phyloP scores from a whole-genome alignment of 2,113 vertebrate genomes.

The Nothocercus julius region DNA sequence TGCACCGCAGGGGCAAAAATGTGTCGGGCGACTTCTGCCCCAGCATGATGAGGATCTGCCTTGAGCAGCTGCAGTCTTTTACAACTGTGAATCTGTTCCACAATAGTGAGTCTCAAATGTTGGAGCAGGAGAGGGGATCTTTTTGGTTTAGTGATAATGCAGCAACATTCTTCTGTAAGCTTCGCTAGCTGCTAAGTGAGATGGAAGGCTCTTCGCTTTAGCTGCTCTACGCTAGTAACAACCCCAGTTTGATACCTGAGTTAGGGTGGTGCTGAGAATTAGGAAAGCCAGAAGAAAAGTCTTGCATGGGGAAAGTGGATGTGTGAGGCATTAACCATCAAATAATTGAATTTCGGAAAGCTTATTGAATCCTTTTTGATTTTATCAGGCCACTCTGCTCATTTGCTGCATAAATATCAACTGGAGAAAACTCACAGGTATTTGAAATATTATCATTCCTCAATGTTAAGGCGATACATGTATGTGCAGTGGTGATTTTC shows the following conservation, averaged over 20 bases:
- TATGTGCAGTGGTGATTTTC: background rate
- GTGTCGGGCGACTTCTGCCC: background rate
- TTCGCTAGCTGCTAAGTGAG: background rate
- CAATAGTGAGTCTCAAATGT: background rate
- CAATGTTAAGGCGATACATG: background rate
- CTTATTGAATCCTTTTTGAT: background rate
- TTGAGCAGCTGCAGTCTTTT: background rate
- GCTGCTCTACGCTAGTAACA: background rate
- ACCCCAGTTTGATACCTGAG: background rate
- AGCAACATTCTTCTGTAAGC: background rate
- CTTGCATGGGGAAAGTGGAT: background rate
- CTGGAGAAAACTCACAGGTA: background rate
- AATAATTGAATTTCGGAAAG: background rate
- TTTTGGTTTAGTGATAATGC: background rate
- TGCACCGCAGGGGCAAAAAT: background rate
- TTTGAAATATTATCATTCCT: background rate
- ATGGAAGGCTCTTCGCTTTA: constrained; percentile 7
- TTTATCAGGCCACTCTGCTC: background rate
- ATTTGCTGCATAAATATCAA: background rate
- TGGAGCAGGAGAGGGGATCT: background rate
- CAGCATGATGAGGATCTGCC: background rate
- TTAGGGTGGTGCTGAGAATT: constrained; percentile 4
- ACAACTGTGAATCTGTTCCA: background rate
- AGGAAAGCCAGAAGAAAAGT: background rate
- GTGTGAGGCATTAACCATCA: background rate